Percentiles rank a stretch among this genome's conserved stretches.
Conservation (phyloP, 2,888 invertebrate species). For the Coleophora deauratella region DNA sequence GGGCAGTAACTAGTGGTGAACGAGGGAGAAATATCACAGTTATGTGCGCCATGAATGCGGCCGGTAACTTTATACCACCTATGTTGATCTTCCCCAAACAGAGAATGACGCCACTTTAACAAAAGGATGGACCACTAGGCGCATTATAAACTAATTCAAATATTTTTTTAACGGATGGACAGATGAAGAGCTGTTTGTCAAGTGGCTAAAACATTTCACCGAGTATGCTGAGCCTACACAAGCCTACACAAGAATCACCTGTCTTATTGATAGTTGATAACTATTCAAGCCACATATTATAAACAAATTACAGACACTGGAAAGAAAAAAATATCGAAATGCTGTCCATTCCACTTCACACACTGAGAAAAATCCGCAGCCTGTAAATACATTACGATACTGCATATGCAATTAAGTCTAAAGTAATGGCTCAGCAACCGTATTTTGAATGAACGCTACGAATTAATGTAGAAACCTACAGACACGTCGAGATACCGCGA, state of each 20-base stretch:
- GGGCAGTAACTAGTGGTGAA: conserved; percentile 42
- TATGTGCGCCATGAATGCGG: conserved; percentile 2
- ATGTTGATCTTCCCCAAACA: conserved; percentile 23
- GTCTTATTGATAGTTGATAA: conserved; percentile 27
- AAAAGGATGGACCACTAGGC: conserved; percentile 24
- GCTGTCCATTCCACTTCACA: conserved; percentile 23
- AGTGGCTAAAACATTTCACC: conserved; percentile 25
- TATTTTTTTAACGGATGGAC: conserved; percentile 31
- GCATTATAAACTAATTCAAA: conserved; percentile 25
- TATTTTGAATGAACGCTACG: too few relatives aligned
- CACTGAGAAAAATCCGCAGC: too few relatives aligned
- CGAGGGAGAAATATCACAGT: conserved; percentile 39
- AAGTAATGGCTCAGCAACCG: too few relatives aligned
- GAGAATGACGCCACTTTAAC: conserved; percentile 24
- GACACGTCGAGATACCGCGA: too few relatives aligned
- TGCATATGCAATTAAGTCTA: too few relatives aligned
- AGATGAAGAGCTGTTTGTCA: conserved; percentile 22
- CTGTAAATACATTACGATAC: too few relatives aligned
- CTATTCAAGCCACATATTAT: conserved; percentile 21
- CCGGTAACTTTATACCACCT: conserved; percentile 4
- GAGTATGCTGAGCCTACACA: conserved; percentile 27
- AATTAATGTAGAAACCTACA: too few relatives aligned
- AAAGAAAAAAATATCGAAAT: conserved; percentile 19
- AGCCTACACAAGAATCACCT: conserved; percentile 28
- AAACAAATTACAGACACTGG: conserved; percentile 20